Conservation (phyloP, 2,797 vertebrate species). For the Falco biarmicus region DNA sequence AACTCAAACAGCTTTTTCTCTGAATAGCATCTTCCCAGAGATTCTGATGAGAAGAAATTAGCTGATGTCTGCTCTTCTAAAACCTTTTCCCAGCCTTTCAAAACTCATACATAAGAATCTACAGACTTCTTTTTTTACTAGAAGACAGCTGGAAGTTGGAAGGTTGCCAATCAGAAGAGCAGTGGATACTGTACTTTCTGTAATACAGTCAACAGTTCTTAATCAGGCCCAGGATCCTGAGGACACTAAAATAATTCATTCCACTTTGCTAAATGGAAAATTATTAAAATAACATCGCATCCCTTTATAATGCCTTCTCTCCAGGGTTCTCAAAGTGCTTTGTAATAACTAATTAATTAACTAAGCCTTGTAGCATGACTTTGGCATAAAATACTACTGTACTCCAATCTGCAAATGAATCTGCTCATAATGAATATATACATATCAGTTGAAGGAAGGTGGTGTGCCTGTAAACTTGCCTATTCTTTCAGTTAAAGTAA, state of each 20-base stretch:
- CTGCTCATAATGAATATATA: neutral
- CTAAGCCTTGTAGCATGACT: conserved; percentile 3
- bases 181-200: neutral
- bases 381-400: conserved; percentile 23
- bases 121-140: neutral
- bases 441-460: neutral
- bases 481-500: neutral
- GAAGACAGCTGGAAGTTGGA: neutral
- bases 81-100: neutral
- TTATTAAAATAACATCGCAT: conserved; percentile 51
- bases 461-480: neutral
- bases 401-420: conserved; percentile 12
- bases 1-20: neutral
- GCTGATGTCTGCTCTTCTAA: neutral
- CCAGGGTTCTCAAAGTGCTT: conserved; percentile 52
- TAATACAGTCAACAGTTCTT: conserved; percentile 36
- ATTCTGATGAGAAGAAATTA: neutral
- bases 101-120: neutral
- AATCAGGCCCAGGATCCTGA: conserved; percentile 21
- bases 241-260: conserved; percentile 12
- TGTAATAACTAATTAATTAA: conserved; percentile 63
- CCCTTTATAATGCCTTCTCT: conserved; percentile 34
- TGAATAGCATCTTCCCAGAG: neutral
- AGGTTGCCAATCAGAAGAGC: neutral
- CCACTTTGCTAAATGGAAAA: conserved; percentile 35